phyloP scores from a whole-genome alignment of 37 sponge, comb jelly and placozoan species.

The Axinella damicornis region DNA sequence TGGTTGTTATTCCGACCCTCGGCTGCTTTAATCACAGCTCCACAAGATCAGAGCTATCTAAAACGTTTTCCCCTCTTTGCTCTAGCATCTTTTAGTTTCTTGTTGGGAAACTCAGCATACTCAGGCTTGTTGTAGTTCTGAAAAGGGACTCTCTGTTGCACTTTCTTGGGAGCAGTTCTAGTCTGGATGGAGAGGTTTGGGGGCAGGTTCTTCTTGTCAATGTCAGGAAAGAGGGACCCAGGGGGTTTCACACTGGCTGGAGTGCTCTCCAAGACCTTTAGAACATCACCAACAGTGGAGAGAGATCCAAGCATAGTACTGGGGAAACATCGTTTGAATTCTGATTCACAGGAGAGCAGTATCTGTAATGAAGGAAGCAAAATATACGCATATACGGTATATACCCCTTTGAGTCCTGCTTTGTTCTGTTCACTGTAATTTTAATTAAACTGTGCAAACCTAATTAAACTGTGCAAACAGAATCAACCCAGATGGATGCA shows the following conservation, averaged over 20 bases:
- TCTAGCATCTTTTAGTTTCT: slow-evolving; percentile 34
- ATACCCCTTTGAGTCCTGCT: too few species aligned
- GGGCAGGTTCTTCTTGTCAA: slow-evolving; percentile 20
- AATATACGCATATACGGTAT: too few species aligned
- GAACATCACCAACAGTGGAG: slow-evolving; percentile 36
- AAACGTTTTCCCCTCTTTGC: slow-evolving; percentile 13
- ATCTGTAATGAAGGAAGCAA: slow-evolving; percentile 15
- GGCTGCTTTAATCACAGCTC: too few species aligned
- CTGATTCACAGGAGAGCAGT: slow-evolving; percentile 52
- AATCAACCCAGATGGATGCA: too few species aligned
- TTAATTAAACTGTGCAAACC: too few species aligned
- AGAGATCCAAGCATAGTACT: slow-evolving; percentile 33
- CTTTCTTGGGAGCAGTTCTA: not conserved
- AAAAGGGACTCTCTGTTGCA: slow-evolving; percentile 36
- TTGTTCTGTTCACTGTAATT: too few species aligned
- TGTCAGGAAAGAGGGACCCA: slow-evolving; percentile 14
- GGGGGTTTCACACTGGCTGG: not conserved
- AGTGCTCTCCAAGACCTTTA: slow-evolving; percentile 28
- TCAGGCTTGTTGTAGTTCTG: slow-evolving; percentile 58
- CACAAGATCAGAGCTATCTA: too few species aligned
- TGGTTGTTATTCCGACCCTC: too few species aligned
- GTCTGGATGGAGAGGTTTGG: slow-evolving; percentile 65
- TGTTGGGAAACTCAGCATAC: slow-evolving; percentile 60
- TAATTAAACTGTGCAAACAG: too few species aligned
- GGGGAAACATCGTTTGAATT: slow-evolving; percentile 25